These are phyloP conservation scores for Mylabris sibirica DNA, from an alignment of 2,888 invertebrate species.

Conservation along the genomic window DNA sequence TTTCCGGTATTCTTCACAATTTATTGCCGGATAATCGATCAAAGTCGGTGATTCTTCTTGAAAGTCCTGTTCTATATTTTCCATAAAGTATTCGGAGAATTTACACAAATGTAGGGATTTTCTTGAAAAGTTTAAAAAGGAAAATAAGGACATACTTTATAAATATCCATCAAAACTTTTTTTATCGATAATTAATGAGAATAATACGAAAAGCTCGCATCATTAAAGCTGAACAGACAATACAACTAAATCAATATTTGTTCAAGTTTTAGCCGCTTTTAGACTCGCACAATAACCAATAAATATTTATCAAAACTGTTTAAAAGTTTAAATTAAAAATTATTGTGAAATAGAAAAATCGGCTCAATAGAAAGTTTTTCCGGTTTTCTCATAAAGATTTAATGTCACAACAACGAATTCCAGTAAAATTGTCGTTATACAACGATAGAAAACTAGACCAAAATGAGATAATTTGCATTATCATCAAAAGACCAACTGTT, in stretches of 20 bases:
- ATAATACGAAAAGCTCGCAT: neutral
- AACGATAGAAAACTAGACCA: neutral
- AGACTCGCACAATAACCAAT: neutral
- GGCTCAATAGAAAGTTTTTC: neutral
- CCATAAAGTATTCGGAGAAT: too few species aligned
- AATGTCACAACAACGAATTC: neutral
- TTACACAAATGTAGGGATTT: neutral
- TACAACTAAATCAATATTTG: conserved; percentile 1
- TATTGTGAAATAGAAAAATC: neutral
- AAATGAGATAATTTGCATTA: neutral
- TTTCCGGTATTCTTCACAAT: neutral
- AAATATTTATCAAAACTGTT: neutral
- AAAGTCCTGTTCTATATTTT: neutral
- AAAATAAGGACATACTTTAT: neutral
- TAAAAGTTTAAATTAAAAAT: neutral
- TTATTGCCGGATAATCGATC: neutral
- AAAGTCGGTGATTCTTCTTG: neutral
- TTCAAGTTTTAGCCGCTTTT: neutral
- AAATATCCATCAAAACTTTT: neutral
- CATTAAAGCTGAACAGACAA: neutral
- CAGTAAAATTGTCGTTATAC: neutral
- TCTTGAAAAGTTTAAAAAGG: neutral
- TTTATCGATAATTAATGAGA: neutral
- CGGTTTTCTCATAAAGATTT: neutral
- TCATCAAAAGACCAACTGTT: neutral